Evolutionary conservation across 1,140 invertebrate genomes (phyloP).

Genomic region (Caligus rogercresseyi): DNA sequence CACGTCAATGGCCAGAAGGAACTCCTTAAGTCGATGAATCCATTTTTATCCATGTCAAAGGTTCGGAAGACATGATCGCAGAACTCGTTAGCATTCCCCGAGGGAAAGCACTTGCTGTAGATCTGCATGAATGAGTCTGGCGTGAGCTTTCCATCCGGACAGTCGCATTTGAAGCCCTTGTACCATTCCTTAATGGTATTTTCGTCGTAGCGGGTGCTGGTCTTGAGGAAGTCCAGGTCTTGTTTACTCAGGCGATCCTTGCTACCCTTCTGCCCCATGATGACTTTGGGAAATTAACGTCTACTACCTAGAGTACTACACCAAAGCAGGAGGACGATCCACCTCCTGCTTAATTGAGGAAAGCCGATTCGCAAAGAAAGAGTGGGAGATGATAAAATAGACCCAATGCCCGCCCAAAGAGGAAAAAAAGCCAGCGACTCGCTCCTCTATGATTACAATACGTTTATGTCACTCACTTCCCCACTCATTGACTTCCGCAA

Average conservation of each 20-base stretch:
- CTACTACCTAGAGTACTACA: neutral
- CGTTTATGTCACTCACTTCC: neutral
- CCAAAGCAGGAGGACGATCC: too few relatives aligned
- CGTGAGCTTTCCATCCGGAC: constrained; percentile 37
- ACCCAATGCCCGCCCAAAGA: neutral
- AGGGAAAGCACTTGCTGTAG: constrained; percentile 34
- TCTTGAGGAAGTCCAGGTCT: constrained; percentile 33
- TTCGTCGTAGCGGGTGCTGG: constrained; percentile 31
- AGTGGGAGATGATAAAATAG: neutral
- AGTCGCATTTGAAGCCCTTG: constrained; percentile 35
- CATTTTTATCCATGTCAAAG: constrained; percentile 24
- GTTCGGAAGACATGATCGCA: constrained; percentile 24
- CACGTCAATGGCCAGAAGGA: constrained; percentile 20
- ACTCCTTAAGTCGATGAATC: constrained; percentile 24
- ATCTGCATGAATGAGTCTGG: constrained; percentile 39
- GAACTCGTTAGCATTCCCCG: constrained; percentile 23
- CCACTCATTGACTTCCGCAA: neutral
- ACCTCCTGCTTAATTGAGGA: neutral
- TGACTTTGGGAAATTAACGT: neutral
- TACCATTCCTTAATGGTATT: constrained; percentile 36
- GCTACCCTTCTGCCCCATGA: constrained; percentile 20
- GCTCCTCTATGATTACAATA: neutral
- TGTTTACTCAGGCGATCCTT: constrained; percentile 28
- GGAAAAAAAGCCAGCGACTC: too few relatives aligned
- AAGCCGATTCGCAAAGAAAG: neutral